phyloP scores from a whole-genome alignment of 2,797 vertebrate species.

The Lacerta bilineata region DNA sequence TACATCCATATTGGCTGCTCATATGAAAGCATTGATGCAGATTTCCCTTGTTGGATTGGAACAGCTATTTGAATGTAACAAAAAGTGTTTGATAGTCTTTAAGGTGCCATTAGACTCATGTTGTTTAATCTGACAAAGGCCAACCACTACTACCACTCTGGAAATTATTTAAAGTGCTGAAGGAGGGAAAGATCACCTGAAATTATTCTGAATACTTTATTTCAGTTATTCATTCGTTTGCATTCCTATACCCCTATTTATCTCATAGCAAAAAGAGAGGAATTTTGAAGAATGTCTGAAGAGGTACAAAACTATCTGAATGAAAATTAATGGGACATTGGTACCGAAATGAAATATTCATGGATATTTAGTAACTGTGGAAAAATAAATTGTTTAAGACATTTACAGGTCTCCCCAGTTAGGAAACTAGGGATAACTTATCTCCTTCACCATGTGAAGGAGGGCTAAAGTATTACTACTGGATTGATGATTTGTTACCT shows the following conservation, averaged over 20 bases:
- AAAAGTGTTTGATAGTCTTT: no score
- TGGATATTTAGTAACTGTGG: neutral
- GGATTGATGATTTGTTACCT: slow-evolving; percentile 51
- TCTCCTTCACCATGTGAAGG: slow-evolving; percentile 42
- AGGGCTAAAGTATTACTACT: slow-evolving; percentile 62
- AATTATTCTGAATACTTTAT: neutral
- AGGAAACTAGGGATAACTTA: slow-evolving; percentile 37
- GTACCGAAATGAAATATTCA: neutral
- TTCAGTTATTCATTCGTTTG: neutral
- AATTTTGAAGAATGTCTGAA: neutral
- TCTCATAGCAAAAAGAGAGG: neutral
- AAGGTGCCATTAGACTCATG: no score
- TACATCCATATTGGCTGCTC: neutral
- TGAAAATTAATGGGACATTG: neutral
- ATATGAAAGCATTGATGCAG: neutral
- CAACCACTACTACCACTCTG: no score
- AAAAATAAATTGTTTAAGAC: neutral
- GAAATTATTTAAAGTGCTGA: neutral
- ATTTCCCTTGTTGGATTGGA: neutral
- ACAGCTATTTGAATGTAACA: neutral
- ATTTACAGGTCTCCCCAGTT: neutral
- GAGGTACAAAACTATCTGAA: neutral
- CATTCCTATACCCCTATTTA: neutral
- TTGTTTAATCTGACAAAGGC: no score
- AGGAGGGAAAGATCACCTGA: neutral